These are phyloP conservation scores for Enteromius mattozi DNA, from an alignment of 2,797 vertebrate genomes.

Conservation along the genomic window DNA sequence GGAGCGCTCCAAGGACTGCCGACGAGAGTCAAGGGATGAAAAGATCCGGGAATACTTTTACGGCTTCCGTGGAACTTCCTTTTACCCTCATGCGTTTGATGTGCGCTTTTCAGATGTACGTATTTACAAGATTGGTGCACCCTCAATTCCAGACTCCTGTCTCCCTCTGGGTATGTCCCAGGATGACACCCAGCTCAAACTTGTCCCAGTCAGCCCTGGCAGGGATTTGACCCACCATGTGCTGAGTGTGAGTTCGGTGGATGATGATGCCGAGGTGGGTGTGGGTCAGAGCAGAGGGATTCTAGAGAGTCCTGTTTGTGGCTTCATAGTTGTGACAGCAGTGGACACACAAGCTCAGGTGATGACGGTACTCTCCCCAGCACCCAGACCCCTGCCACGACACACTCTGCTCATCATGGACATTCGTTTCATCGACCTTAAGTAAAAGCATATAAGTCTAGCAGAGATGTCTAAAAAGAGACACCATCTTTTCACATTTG, in stretches of 20 bases:
- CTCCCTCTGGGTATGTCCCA: constrained; percentile 97
- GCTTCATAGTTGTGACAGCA: constrained; percentile 94
- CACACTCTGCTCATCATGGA: constrained; percentile 98
- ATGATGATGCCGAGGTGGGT: constrained; percentile 76
- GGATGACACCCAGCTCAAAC: constrained; percentile 96
- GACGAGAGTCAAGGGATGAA: constrained; percentile 91
- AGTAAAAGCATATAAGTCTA: constrained; percentile 69
- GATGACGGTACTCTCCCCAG: constrained; percentile 93
- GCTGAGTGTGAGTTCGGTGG: constrained; percentile 89
- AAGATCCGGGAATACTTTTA: constrained; percentile 98
- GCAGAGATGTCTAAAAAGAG: not conserved
- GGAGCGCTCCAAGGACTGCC: constrained; percentile 95
- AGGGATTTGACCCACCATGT: constrained; percentile 97
- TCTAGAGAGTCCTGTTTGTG: constrained; percentile 84
- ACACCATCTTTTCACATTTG: not conserved
- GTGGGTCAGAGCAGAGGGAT: constrained; percentile 69
- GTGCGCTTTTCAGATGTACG: constrained; percentile 96
- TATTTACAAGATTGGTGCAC: constrained; percentile 97
- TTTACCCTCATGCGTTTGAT: constrained; percentile 95
- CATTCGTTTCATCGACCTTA: constrained; percentile 97
- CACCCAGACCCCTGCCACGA: constrained; percentile 91
- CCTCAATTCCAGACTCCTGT: constrained; percentile 96
- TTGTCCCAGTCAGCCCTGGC: constrained; percentile 94
- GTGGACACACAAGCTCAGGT: constrained; percentile 93
- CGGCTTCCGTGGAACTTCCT: constrained; percentile 89